Evolutionary conservation across 2,797 vertebrate genomes (phyloP).

Genomic region (Falco rusticolus): DNA sequence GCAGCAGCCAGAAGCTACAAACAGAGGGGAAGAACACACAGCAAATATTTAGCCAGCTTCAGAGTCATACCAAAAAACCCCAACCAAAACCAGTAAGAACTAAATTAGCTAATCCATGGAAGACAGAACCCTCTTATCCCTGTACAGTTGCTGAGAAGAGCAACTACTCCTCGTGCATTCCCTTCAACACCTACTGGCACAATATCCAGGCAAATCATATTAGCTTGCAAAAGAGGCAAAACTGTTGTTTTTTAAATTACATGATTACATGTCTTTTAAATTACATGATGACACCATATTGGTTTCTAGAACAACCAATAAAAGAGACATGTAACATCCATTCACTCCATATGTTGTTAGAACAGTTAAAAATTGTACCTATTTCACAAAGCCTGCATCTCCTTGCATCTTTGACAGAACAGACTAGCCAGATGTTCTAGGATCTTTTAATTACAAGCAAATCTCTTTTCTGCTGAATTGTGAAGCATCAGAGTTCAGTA

Average conservation of each 20-base stretch:
- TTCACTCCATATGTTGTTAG: not conserved
- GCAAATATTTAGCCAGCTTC: not conserved
- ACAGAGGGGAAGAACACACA: not conserved
- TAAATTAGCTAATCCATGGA: not conserved
- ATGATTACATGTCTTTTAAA: not conserved
- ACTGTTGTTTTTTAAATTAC: not conserved
- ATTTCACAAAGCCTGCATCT: not conserved
- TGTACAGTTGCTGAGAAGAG: not conserved
- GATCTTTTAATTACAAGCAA: not conserved
- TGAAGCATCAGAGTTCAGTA: not conserved
- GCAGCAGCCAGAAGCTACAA: not conserved
- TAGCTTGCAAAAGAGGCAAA: not conserved
- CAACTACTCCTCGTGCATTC: not conserved
- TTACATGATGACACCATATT: not conserved
- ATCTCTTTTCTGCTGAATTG: not conserved
- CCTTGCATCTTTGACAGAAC: not conserved
- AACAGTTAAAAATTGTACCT: not conserved
- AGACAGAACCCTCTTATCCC: not conserved
- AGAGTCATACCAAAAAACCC: not conserved
- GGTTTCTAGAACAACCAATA: not conserved
- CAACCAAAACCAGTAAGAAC: not conserved
- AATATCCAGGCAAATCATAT: not conserved
- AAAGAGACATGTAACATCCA: not conserved
- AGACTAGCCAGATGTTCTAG: not conserved
- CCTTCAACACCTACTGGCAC: not conserved